phyloP scores from a whole-genome alignment of 1,140 invertebrate species.

The Nasonia vitripennis region DNA sequence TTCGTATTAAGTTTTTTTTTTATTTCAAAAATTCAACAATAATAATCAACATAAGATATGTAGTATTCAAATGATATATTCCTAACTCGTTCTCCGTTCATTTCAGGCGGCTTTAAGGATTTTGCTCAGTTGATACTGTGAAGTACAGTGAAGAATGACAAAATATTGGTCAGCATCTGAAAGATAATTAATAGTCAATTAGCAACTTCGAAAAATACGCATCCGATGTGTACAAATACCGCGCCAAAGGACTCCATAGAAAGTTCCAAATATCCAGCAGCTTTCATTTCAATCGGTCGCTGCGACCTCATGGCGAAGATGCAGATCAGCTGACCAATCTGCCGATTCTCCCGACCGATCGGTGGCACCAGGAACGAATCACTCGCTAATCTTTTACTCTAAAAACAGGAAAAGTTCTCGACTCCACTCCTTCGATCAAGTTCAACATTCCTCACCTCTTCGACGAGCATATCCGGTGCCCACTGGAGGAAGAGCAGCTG shows the following conservation, averaged over 20 bases:
- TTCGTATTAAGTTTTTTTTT: too few species aligned
- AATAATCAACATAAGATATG: too few species aligned
- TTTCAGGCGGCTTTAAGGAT: too few species aligned
- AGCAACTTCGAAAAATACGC: not conserved
- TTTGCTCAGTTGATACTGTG: not conserved
- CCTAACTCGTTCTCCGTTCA: too few species aligned
- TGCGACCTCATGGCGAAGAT: not conserved
- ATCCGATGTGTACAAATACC: not conserved
- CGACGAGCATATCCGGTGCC: conserved; percentile 2
- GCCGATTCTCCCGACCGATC: not conserved
- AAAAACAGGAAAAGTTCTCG: not conserved
- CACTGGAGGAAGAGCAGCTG: conserved; percentile 15
- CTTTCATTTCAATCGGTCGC: not conserved
- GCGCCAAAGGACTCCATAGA: conserved; percentile 6
- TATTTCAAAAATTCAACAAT: too few species aligned
- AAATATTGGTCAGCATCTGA: not conserved
- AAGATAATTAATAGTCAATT: not conserved
- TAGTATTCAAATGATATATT: too few species aligned
- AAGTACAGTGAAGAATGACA: conserved; percentile 5
- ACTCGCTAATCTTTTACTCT: not conserved
- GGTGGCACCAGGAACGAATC: not conserved
- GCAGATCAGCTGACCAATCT: not conserved
- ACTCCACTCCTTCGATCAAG: not conserved
- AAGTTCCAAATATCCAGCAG: not conserved
- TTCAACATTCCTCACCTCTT: not conserved